Base-by-base conservation (phyloP, 1,140 invertebrate species). In the Ips typographus region DNA sequence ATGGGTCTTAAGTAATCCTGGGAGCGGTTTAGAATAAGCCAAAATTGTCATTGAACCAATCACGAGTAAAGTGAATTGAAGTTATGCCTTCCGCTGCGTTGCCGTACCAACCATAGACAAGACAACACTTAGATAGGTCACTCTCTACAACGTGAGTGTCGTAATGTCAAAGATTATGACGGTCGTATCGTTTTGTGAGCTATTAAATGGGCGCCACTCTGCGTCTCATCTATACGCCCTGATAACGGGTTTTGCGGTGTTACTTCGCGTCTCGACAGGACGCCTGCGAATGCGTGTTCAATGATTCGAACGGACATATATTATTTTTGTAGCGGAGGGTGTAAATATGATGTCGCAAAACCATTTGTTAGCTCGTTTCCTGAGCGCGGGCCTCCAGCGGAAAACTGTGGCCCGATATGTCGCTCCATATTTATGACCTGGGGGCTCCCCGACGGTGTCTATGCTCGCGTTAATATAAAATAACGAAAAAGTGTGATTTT, bases 341-440 rank as follows among this genome's bases (percentile, higher is more conserved):
- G 79, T 79, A 80, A 80, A 80, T 80, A 80, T 80, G 78, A 80
- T 79, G 79, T 80, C 79, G 78, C 79, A 79, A 77, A 78, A 77
- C 79, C 77, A 80, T 80, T 80, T 79, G 79, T 80, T 80, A 79
- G 77, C 77, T 71, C 77, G 74, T 75, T 78, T 78, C 77, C 77
- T 74, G 76, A 60, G 43, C 61, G 36, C 69, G 69, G 76, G 75
- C 74, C 76, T 76, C 74, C 73, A 73, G 70, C 77, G 78, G 78
- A 79, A 79, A 78, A 78, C 78, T 76, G 72, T 74, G 76, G 68
- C 76, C 77, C 78, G 77, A 78, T 77, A 76, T 78, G 78, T 78
- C 78, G 76, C 77, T 76, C 75, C 76, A 71, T 78, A 79, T 79
- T 79, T 79, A 79, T 79, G 75, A 78, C 75, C 68, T 42, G 55